Percentiles rank a stretch among this genome's conserved stretches.
Evolutionary conservation across 2,113 vertebrate genomes (phyloP).

Genomic region (Cyanoramphus novaezelandiae): DNA sequence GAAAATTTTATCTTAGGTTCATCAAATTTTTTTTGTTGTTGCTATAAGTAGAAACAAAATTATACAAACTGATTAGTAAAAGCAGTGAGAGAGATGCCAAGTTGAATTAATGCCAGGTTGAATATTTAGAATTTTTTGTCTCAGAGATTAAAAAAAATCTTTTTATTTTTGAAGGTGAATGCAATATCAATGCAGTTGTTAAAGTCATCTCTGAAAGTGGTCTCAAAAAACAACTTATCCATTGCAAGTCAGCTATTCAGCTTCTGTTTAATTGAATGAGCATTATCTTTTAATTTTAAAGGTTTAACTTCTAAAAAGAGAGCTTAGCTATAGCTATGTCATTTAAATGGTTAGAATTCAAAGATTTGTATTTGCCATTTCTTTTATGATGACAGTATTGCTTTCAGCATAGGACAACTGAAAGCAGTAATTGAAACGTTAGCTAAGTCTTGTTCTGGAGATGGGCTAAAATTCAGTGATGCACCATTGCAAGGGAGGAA

Average conservation of each 20-base stretch:
- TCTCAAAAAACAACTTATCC: background rate
- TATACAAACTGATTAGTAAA: background rate
- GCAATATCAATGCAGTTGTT: background rate
- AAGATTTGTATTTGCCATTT: background rate
- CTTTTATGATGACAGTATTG: background rate
- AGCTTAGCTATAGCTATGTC: background rate
- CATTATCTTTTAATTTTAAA: background rate
- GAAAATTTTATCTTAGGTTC: background rate
- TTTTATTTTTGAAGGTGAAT: background rate
- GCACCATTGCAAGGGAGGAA: background rate
- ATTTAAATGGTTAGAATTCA: background rate
- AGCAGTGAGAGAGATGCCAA: background rate
- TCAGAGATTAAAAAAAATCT: background rate
- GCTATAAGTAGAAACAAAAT: background rate
- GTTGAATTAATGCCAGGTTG: background rate
- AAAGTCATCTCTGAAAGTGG: background rate
- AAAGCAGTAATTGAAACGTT: background rate
- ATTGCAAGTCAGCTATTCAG: background rate
- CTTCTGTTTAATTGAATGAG: background rate
- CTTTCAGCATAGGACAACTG: background rate
- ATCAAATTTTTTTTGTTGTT: background rate
- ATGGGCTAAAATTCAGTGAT: background rate
- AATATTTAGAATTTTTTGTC: background rate
- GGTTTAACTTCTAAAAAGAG: background rate
- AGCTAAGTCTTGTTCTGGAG: background rate